Evolutionary conservation across 2,888 invertebrate species (phyloP).

Genomic region (Tachina lurida): DNA sequence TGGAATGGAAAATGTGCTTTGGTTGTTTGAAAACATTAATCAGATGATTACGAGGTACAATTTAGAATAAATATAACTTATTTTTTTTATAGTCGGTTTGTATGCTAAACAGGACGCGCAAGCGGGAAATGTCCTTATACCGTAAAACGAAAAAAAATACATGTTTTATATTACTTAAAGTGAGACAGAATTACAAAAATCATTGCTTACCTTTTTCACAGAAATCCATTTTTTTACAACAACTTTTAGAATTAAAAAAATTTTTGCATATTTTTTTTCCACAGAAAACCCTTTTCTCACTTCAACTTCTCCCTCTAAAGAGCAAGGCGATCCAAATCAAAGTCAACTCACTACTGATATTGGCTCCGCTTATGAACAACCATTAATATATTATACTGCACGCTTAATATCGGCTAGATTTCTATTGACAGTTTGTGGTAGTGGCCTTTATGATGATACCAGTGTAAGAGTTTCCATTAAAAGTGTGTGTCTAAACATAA

Average conservation of each 20-base stretch:
- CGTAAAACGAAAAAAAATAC: too few species aligned
- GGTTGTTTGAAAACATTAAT: too few species aligned
- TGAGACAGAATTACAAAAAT: too few species aligned
- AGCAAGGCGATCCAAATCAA: conserved; percentile 74
- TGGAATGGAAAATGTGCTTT: too few species aligned
- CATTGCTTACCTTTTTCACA: too few species aligned
- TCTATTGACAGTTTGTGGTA: conserved; percentile 79
- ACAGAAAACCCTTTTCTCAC: conserved; percentile 78
- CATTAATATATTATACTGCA: conserved; percentile 80
- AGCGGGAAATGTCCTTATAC: too few species aligned
- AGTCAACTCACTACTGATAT: conserved; percentile 78
- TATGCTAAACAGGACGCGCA: too few species aligned
- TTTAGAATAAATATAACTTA: too few species aligned
- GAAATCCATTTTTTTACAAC: not conserved
- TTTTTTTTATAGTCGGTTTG: too few species aligned
- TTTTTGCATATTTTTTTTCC: conserved; percentile 12
- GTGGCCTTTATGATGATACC: conserved; percentile 88
- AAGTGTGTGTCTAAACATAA: conserved; percentile 91
- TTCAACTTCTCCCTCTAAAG: conserved; percentile 46
- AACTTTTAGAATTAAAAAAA: not conserved
- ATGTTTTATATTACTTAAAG: too few species aligned
- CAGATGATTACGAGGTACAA: too few species aligned
- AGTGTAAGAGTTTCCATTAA: conserved; percentile 94
- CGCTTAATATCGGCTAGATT: conserved; percentile 81
- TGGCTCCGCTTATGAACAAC: conserved; percentile 81